Conservation (phyloP, 2,888 invertebrate species). For the Drosophila anomalata region DNA sequence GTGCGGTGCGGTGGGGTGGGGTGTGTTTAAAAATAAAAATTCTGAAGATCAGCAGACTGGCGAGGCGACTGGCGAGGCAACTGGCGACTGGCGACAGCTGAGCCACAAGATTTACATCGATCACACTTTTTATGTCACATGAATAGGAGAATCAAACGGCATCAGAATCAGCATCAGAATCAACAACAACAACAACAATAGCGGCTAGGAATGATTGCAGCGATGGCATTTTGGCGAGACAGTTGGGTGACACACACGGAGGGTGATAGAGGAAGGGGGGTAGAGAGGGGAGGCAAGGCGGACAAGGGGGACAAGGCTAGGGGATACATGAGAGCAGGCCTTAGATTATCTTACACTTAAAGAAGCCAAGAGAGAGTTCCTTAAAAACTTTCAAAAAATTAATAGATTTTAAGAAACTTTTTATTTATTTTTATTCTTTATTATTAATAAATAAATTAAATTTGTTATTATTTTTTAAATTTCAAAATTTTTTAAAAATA, state of each 20-base stretch:
- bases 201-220: constrained; percentile 35
- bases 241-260: constrained; percentile 70
- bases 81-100: constrained; percentile 59
- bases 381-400: background rate
- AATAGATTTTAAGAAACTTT: background rate
- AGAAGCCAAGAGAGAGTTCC: background rate
- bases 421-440: background rate
- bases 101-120: constrained; percentile 74
- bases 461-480: too few species aligned
- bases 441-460: background rate
- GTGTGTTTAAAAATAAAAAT: constrained; percentile 64
- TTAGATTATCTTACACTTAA: constrained; percentile 1
- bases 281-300: background rate
- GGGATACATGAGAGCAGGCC: constrained; percentile 13
- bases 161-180: constrained; percentile 17
- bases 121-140: constrained; percentile 81
- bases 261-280: background rate
- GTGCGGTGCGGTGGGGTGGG: too few species aligned
- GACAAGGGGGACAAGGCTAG: background rate
- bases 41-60: constrained; percentile 72
- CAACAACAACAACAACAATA: constrained; percentile 10
- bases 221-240: constrained; percentile 67
- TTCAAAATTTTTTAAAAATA: too few species aligned
- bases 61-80: constrained; percentile 1
- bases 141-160: constrained; percentile 44